Conservation (phyloP, 2,888 invertebrate species). For the Callosobruchus maculatus region DNA sequence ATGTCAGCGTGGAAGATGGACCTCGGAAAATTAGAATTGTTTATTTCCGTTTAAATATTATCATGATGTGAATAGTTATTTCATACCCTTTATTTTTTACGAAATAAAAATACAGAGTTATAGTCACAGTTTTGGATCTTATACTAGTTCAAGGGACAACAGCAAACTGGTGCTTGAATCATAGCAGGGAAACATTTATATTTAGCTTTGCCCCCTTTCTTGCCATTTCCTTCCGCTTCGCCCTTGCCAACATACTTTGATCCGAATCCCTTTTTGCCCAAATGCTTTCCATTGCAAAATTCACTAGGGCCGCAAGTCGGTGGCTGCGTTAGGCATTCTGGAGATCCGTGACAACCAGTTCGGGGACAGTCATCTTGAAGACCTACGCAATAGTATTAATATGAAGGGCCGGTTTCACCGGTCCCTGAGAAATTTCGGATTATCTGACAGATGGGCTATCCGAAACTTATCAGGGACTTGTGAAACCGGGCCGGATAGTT, state of each 20-base stretch:
- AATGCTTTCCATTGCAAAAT: slow-evolving; percentile 42
- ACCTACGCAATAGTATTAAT: slow-evolving; percentile 38
- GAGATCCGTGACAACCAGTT: slow-evolving; percentile 52
- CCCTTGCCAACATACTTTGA: slow-evolving; percentile 13
- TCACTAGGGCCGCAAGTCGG: slow-evolving; percentile 52
- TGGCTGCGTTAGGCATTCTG: slow-evolving; percentile 51
- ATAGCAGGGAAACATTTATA: slow-evolving; percentile 32
- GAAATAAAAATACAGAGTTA: neutral
- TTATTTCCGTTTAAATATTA: too few relatives aligned
- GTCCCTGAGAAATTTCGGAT: too few relatives aligned
- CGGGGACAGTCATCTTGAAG: slow-evolving; percentile 59
- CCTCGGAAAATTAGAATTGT: too few relatives aligned
- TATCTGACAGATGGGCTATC: too few relatives aligned
- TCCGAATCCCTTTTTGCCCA: slow-evolving; percentile 30
- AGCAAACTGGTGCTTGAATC: slow-evolving; percentile 22
- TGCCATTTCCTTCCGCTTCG: slow-evolving; percentile 9
- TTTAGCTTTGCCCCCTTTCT: slow-evolving; percentile 10
- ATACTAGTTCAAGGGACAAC: slow-evolving; percentile 4
- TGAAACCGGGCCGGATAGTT: too few relatives aligned
- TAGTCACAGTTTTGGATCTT: neutral
- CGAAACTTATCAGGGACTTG: too few relatives aligned
- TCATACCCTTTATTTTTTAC: neutral
- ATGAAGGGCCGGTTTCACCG: too few relatives aligned
- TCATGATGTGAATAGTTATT: too few relatives aligned
- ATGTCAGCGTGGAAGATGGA: too few relatives aligned